phyloP scores from a whole-genome alignment of 2,113 vertebrate species.

The Chloropsis cyanopogon region DNA sequence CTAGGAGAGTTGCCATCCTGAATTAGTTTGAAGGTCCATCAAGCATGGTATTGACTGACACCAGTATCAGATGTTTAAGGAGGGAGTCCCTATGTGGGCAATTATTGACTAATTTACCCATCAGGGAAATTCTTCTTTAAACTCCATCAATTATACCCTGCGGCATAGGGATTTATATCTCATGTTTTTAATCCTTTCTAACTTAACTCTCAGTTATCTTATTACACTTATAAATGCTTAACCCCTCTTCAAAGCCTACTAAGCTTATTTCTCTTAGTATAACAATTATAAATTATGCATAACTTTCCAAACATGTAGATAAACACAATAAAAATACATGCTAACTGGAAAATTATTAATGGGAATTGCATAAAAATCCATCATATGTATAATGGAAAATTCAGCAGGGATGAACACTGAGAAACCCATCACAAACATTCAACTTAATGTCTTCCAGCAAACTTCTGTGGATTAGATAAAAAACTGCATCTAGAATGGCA shows the following conservation, averaged over 20 bases:
- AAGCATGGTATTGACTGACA: slow-evolving; percentile 8
- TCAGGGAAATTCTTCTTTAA: slow-evolving; percentile 48
- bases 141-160: slow-evolving; percentile 25
- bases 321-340: not conserved
- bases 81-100: slow-evolving; percentile 33
- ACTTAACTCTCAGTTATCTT: slow-evolving; percentile 21
- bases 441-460: not conserved
- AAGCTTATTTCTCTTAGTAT: not conserved
- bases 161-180: slow-evolving; percentile 18
- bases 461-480: not conserved
- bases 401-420: not conserved
- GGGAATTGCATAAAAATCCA: not conserved
- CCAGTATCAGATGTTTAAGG: slow-evolving; percentile 21
- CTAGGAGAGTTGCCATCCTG: not conserved
- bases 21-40: slow-evolving; percentile 22
- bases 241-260: not conserved
- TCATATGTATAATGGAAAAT: not conserved
- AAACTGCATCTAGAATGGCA: not conserved
- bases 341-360: not conserved
- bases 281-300: not conserved
- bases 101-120: slow-evolving; percentile 45
- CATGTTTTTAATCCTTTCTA: slow-evolving; percentile 42
- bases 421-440: not conserved
- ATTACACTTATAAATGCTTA: slow-evolving; percentile 11
- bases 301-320: not conserved